Evolutionary conservation across 37 sponge, comb jelly and placozoan species (phyloP).

Genomic region (Aplysina aerophoba): DNA sequence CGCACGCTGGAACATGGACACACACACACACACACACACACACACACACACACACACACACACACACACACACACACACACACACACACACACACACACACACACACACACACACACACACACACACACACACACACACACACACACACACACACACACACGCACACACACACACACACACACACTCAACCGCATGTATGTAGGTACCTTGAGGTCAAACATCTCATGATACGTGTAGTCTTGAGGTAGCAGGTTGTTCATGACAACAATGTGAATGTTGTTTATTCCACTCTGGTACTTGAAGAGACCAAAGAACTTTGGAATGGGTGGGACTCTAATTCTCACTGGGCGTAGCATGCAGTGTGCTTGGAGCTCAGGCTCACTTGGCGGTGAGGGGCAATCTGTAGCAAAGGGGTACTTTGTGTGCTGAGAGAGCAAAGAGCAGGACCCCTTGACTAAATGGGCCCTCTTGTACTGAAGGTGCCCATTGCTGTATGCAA

Average conservation of each 20-base stretch:
- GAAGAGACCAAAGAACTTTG: slow-evolving; percentile 97
- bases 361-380: slow-evolving; percentile 88
- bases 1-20: not conserved
- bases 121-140: too few relatives aligned
- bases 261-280: slow-evolving; percentile 92
- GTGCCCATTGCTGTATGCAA: too few relatives aligned
- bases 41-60: not conserved
- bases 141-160: too few relatives aligned
- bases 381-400: too few relatives aligned
- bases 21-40: not conserved
- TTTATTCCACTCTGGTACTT: slow-evolving; percentile 87
- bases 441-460: too few relatives aligned
- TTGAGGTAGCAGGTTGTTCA: slow-evolving; percentile 98
- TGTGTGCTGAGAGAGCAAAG: too few relatives aligned
- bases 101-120: too few relatives aligned
- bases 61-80: not conserved
- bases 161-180: too few relatives aligned
- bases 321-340: slow-evolving; percentile 88
- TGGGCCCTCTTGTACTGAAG: too few relatives aligned
- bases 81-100: too few relatives aligned
- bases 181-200: not conserved
- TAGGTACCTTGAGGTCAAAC: slow-evolving; percentile 84
- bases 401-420: too few relatives aligned
- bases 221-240: slow-evolving; percentile 85
- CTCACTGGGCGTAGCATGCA: too few relatives aligned